Evolutionary conservation across 2,888 invertebrate species (phyloP).

Genomic region (Eupithecia subfuscata): DNA sequence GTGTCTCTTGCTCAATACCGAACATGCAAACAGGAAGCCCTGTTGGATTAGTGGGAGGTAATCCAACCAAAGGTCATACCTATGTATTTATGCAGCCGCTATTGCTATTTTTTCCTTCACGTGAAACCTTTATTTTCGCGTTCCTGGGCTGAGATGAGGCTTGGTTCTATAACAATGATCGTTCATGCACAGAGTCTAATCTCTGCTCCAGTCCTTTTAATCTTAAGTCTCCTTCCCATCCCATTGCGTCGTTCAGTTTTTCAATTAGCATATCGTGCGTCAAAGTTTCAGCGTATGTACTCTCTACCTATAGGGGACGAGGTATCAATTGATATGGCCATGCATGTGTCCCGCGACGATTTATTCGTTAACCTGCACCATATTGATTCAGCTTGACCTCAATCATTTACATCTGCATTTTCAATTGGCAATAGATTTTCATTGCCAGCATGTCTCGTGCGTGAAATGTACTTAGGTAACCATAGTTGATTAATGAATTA

Average conservation of each 20-base stretch:
- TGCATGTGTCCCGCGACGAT: constrained; percentile 70
- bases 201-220: not conserved
- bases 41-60: not conserved
- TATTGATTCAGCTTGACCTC: constrained; percentile 75
- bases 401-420: constrained; percentile 57
- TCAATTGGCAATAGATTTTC: constrained; percentile 58
- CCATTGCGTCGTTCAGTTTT: constrained; percentile 50
- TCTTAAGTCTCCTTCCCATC: constrained; percentile 6
- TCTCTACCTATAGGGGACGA: constrained; percentile 48
- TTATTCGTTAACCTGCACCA: constrained; percentile 78
- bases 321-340: constrained; percentile 77
- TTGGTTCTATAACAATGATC: not conserved
- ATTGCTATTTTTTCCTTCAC: not conserved
- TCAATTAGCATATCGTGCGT: constrained; percentile 50
- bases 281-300: constrained; percentile 43
- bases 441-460: constrained; percentile 35
- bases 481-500: constrained; percentile 6
- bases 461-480: not conserved
- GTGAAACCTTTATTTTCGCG: not conserved
- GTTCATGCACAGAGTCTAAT: not conserved
- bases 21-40: not conserved
- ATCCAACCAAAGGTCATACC: not conserved
- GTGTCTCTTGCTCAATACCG: constrained; percentile 31
- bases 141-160: not conserved
- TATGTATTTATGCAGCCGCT: not conserved